Conservation (phyloP, 2,797 vertebrate genomes). For the Pantherophis vulpinus region DNA sequence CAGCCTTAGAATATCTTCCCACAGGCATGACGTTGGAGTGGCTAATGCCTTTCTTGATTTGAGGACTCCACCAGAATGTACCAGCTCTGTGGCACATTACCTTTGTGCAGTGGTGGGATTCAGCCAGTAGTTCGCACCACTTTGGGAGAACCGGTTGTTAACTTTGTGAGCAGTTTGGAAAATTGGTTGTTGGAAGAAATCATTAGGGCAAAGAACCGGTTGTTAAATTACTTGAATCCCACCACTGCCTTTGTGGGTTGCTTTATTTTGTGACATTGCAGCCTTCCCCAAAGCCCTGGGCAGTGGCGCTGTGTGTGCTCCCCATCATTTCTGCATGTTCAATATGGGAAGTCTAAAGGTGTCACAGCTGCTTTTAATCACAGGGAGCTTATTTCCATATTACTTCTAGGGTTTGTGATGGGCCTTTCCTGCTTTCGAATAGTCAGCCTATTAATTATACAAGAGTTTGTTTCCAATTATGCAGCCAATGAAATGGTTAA, state of each 20-base stretch:
- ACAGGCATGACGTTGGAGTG: background rate
- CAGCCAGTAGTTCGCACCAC: too few species aligned
- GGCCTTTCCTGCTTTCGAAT: slow-evolving; percentile 61
- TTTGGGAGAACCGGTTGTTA: too few species aligned
- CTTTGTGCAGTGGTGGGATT: background rate
- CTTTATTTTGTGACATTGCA: background rate
- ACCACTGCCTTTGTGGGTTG: background rate
- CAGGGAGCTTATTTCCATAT: slow-evolving; percentile 60
- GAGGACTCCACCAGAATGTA: background rate
- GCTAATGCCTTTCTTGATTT: background rate
- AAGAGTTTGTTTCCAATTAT: slow-evolving; percentile 71
- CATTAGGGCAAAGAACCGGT: too few species aligned
- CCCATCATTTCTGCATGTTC: background rate
- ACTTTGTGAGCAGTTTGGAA: too few species aligned
- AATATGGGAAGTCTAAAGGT: accelerated
- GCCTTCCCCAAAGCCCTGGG: background rate
- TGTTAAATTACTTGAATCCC: too few species aligned
- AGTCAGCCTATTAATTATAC: slow-evolving; percentile 70
- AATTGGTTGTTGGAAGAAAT: too few species aligned
- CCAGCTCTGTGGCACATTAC: background rate
- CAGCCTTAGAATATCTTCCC: background rate
- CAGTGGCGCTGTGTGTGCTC: background rate
- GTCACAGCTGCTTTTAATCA: slow-evolving; percentile 53
- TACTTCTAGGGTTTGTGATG: slow-evolving; percentile 68
- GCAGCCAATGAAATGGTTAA: slow-evolving; percentile 70